These are phyloP conservation scores for Mus minutoides DNA, from an alignment of 2,797 vertebrate species.

Conservation along the genomic window DNA sequence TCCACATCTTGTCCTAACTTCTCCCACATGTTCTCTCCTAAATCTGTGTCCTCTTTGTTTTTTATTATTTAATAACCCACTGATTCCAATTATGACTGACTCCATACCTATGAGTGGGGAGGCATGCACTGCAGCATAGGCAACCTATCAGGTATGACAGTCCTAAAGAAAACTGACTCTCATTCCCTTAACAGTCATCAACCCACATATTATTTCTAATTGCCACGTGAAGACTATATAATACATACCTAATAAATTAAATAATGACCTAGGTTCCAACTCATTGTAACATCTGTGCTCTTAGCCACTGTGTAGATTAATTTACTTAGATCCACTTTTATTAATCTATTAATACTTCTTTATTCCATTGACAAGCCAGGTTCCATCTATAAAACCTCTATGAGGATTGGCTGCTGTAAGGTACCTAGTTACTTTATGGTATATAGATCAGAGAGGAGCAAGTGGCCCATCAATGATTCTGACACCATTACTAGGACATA, in stretches of 20 bases:
- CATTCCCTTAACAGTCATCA: neutral
- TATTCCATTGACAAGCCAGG: neutral
- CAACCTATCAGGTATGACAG: neutral
- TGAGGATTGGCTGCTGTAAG: neutral
- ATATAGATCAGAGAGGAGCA: neutral
- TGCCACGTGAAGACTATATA: neutral
- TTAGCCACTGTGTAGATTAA: neutral
- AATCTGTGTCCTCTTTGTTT: neutral
- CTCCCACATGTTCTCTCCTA: neutral
- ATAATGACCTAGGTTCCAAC: neutral
- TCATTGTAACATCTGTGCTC: neutral
- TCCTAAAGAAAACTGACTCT: neutral
- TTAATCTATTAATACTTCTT: neutral
- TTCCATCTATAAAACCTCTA: neutral
- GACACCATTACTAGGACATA: neutral
- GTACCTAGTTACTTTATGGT: neutral
- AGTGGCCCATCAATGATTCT: neutral
- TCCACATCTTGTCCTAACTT: neutral
- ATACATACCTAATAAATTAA: neutral
- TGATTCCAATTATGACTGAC: neutral
- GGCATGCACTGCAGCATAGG: neutral
- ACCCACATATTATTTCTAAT: neutral
- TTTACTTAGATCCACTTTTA: neutral
- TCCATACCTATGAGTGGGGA: neutral
- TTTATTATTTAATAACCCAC: neutral